phyloP scores from a whole-genome alignment of 2,797 vertebrate species.

The Pteropus rufus region DNA sequence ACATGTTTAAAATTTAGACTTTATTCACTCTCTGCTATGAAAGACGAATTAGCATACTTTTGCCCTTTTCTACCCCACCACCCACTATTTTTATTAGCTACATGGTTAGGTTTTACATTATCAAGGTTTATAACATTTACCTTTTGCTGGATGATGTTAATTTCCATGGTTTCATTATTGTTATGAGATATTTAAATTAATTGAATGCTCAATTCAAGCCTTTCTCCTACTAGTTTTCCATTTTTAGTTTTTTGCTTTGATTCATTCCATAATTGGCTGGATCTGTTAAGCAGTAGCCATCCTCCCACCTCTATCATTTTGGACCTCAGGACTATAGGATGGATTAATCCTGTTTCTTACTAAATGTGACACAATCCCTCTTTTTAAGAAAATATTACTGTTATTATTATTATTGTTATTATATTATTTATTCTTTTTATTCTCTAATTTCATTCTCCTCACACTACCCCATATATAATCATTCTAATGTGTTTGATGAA shows the following conservation, averaged over 20 bases:
- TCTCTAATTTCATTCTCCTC: neutral
- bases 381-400: neutral
- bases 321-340: neutral
- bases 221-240: neutral
- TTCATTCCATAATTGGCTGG: neutral
- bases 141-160: neutral
- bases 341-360: neutral
- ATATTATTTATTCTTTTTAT: neutral
- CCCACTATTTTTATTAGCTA: conserved; percentile 2
- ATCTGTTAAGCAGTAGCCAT: neutral
- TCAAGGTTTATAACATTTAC: neutral
- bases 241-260: conserved; percentile 1
- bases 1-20: neutral
- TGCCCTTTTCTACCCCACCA: neutral
- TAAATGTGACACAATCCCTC: neutral
- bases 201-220: neutral
- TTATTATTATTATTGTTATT: neutral
- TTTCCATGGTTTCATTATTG: neutral
- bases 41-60: neutral
- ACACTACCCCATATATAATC: neutral
- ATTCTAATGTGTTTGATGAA: neutral
- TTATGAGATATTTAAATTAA: conserved; percentile 29
- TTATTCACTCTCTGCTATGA: neutral
- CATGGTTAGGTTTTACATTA: neutral
- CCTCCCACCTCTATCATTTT: neutral